A percentile compares a stretch with the other conserved stretches of the same genome.
Evolutionary conservation across 2,797 vertebrate genomes (phyloP).

Genomic region (Nasua narica): DNA sequence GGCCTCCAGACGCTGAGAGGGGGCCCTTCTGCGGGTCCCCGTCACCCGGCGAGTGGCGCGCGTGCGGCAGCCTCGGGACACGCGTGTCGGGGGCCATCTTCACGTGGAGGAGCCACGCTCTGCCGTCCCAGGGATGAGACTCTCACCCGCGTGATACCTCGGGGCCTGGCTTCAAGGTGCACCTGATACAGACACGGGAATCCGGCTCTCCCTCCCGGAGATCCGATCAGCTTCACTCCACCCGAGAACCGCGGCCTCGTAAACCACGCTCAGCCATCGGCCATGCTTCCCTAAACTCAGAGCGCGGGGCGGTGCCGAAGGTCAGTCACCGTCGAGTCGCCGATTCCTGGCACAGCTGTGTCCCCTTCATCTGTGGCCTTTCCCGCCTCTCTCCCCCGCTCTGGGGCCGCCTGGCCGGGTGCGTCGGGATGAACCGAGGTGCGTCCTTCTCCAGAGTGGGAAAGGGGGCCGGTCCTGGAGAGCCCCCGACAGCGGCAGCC

Average conservation of each 20-base stretch:
- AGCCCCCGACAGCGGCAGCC: neutral
- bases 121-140: no score
- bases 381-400: neutral
- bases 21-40: rapidly evolving
- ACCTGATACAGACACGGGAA: neutral
- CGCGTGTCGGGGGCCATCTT: rapidly evolving
- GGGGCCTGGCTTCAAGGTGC: rapidly evolving
- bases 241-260: neutral
- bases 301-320: rapidly evolving
- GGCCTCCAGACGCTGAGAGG: neutral
- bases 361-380: neutral
- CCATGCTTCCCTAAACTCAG: neutral
- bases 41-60: rapidly evolving
- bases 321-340: rapidly evolving
- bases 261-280: rapidly evolving
- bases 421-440: rapidly evolving
- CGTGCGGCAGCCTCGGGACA: neutral
- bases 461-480: rapidly evolving
- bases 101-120: neutral
- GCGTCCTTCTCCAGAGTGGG: neutral
- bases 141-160: rapidly evolving
- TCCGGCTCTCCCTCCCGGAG: neutral
- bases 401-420: rapidly evolving
- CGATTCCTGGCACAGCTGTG: rapidly evolving
- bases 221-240: neutral